A percentile compares a stretch with the other conserved stretches of the same genome.
Evolutionary conservation across 2,797 vertebrate species (phyloP).

Genomic region (Pseudochromis fuscus): DNA sequence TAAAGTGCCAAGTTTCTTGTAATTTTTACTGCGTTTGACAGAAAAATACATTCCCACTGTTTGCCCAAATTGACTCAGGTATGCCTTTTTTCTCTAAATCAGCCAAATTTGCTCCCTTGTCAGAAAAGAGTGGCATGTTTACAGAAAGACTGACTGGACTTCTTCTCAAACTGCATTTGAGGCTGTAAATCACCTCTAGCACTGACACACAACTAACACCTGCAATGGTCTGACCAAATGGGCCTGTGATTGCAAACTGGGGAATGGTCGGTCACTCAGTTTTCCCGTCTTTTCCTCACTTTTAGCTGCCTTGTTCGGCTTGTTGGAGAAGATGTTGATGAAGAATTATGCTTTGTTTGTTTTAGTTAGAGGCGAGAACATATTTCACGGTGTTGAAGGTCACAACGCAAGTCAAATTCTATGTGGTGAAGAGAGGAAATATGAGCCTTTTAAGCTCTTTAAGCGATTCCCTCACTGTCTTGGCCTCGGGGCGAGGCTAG

Average conservation of each 20-base stretch:
- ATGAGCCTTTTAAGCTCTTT: slow-evolving; percentile 80
- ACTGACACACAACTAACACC: slow-evolving; percentile 63
- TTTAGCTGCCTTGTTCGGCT: slow-evolving; percentile 47
- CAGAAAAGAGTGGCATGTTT: slow-evolving; percentile 57
- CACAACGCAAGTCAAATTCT: slow-evolving; percentile 76
- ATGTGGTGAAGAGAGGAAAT: slow-evolving; percentile 74
- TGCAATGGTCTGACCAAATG: slow-evolving; percentile 36
- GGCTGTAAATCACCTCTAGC: slow-evolving; percentile 69
- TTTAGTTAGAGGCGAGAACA: slow-evolving; percentile 83
- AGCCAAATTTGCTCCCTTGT: slow-evolving; percentile 37
- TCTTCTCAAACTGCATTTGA: slow-evolving; percentile 57
- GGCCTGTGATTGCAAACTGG: slow-evolving; percentile 22
- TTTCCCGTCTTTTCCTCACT: slow-evolving; percentile 26
- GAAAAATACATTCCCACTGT: slow-evolving; percentile 29
- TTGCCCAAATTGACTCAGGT: slow-evolving; percentile 25
- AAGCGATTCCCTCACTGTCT: slow-evolving; percentile 81
- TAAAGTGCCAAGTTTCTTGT: slow-evolving; percentile 32
- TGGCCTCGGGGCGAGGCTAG: slow-evolving; percentile 63
- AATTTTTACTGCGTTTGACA: slow-evolving; percentile 4
- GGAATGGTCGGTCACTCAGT: slow-evolving; percentile 9
- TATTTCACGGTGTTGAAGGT: slow-evolving; percentile 82
- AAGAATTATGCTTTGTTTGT: slow-evolving; percentile 87
- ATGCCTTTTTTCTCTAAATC: slow-evolving; percentile 29
- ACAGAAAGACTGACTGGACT: slow-evolving; percentile 65
- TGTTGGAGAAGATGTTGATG: slow-evolving; percentile 76